Evolutionary conservation across 2,797 vertebrate species (phyloP), one percentile per base, ranked within the genome.

Genomic region (Anomalospiza imberbis): DNA sequence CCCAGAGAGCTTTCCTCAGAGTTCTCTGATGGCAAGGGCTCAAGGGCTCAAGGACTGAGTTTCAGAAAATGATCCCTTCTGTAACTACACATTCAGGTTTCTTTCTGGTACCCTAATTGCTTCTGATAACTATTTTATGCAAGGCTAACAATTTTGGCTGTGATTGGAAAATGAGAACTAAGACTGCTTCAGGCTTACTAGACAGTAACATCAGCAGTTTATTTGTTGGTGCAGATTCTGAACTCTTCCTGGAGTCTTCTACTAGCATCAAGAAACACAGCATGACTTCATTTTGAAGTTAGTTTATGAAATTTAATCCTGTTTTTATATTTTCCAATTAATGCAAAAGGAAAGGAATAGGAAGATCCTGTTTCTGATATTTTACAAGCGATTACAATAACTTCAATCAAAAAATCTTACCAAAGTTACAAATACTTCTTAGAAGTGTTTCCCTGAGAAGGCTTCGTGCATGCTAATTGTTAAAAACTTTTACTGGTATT

Each of bases 111-210:
- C n/a, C n/a, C 55, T 87, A 92, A 92, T 91, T 90, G 80, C 44
- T 89, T 79, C 47, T 76, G 80, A 60, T 82, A 91, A 92, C 74
- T 86, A 44, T 58, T 90, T 94, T 73, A 93, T 73, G 83, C 66
- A 84, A 89, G 47, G 71, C 51, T 81, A 91, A 86, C 66, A 84
- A 82, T 78, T 87, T 40, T 60, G 58, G 38, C 50, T 90, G 51
- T 10, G 38, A 12, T 8, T 66, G 51, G 54, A 61, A 57, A 86
- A 32, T 10, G 12, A 70, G 28, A 95, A 85, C 36, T 54, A 81
- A 58, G 66, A 88, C 17, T 48, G 77, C 62, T 73, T 90, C 84
- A 84, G 83, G 74, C 63, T 73, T 36, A 72, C 34, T 2, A 72
- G 48, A 78, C 44, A 72, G 34, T 20, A 80, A 63, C 24, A 58